These are phyloP conservation scores for Onychostoma macrolepis DNA, from an alignment of 2,113 vertebrate species.

Conservation along the genomic window DNA sequence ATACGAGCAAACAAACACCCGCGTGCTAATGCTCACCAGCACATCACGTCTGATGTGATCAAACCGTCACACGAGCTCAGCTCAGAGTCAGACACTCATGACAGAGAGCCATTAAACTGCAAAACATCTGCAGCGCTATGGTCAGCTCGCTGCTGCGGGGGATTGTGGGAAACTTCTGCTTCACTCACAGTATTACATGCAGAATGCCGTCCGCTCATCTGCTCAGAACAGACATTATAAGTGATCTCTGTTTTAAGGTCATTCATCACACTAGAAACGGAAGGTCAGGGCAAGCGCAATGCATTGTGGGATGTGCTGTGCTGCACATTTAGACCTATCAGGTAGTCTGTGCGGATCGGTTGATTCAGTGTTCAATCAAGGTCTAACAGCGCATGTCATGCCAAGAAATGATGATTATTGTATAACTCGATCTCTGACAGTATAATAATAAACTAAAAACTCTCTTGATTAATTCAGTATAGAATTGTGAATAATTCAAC, in stretches of 20 bases:
- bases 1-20: background rate
- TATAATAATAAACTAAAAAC: too few relatives aligned
- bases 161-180: background rate
- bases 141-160: background rate
- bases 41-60: background rate
- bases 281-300: background rate
- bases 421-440: too few relatives aligned
- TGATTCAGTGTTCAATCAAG: background rate
- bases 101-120: background rate
- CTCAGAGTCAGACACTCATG: too few relatives aligned
- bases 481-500: too few relatives aligned
- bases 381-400: too few relatives aligned
- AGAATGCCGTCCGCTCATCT: too few relatives aligned
- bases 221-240: background rate
- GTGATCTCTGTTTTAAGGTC: background rate
- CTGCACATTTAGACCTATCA: background rate
- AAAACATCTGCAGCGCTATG: background rate
- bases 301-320: background rate
- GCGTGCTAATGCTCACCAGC: background rate
- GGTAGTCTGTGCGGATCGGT: background rate
- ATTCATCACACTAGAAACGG: background rate
- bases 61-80: too few relatives aligned
- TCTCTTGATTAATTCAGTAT: too few relatives aligned
- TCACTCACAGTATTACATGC: background rate
- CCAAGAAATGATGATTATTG: background rate